phyloP scores from a whole-genome alignment of 2,888 invertebrate species.

The Crepidodera aurea region DNA sequence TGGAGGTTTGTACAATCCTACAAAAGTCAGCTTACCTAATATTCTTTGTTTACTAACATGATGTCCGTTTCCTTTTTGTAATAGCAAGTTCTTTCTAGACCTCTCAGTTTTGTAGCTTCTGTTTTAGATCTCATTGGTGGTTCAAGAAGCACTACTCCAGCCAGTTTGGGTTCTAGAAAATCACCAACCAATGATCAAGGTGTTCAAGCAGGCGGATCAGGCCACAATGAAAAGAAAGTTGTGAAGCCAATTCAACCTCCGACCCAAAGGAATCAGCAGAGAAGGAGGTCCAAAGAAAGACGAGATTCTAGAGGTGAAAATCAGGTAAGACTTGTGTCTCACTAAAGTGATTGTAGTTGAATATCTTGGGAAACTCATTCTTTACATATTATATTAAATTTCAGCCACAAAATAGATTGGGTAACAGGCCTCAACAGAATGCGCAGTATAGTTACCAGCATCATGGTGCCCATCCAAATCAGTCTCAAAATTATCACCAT shows the following conservation, averaged over 20 bases:
- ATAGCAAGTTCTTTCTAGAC: slow-evolving; percentile 27
- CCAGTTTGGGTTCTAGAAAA: slow-evolving; percentile 75
- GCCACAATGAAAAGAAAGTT: slow-evolving; percentile 58
- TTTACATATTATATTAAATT: background rate
- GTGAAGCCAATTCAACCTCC: slow-evolving; percentile 57
- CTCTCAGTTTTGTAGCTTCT: slow-evolving; percentile 54
- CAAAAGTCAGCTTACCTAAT: too few species aligned
- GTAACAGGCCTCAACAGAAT: slow-evolving; percentile 11
- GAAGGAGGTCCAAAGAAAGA: slow-evolving; percentile 52
- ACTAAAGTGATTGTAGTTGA: background rate
- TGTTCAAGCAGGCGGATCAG: slow-evolving; percentile 70
- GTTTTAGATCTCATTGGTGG: slow-evolving; percentile 76
- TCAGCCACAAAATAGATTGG: slow-evolving; percentile 18
- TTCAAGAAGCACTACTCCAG: slow-evolving; percentile 85
- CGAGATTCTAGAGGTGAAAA: slow-evolving; percentile 51
- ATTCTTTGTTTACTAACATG: background rate
- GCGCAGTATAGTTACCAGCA: slow-evolving; percentile 19
- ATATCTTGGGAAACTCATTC: too few species aligned
- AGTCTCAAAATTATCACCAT: background rate
- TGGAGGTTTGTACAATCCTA: too few species aligned
- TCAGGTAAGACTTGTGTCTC: slow-evolving; percentile 38
- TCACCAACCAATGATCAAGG: slow-evolving; percentile 89
- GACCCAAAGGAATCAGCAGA: slow-evolving; percentile 46
- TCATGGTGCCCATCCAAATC: slow-evolving; percentile 16
- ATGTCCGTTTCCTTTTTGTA: background rate